phyloP scores from a whole-genome alignment of 2,113 vertebrate genomes.

The Apteryx mantelli region DNA sequence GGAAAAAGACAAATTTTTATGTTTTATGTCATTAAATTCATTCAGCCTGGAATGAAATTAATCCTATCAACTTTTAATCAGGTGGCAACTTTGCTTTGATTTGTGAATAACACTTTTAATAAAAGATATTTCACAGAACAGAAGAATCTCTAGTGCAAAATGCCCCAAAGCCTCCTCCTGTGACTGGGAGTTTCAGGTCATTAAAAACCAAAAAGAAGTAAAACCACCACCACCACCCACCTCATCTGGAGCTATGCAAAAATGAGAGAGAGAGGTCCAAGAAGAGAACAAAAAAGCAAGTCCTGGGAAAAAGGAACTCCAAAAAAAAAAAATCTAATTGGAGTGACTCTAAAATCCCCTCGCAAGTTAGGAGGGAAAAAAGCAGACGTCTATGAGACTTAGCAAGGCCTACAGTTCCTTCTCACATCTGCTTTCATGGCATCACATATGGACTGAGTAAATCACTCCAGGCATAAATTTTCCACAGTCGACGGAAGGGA shows the following conservation, averaged over 20 bases:
- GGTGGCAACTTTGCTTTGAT: conserved; percentile 39
- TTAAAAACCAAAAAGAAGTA: background rate
- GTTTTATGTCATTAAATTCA: background rate
- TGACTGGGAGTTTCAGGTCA: background rate
- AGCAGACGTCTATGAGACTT: background rate
- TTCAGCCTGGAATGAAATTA: conserved; percentile 33
- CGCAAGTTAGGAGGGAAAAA: background rate
- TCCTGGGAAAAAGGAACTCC: background rate
- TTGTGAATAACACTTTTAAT: conserved; percentile 45
- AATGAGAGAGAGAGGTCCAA: background rate
- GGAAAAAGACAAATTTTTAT: background rate
- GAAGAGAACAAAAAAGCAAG: background rate
- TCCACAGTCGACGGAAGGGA: background rate
- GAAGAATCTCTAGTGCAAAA: background rate
- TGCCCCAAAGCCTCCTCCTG: background rate
- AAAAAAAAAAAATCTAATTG: background rate
- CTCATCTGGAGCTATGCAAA: background rate
- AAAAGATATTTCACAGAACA: conserved; percentile 41
- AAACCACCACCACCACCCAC: background rate
- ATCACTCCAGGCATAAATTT: background rate
- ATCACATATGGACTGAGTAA: background rate
- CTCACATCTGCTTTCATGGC: background rate
- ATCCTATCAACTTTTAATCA: conserved; percentile 57
- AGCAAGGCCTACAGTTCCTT: background rate
- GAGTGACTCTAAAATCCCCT: background rate